These are phyloP conservation scores for Oligia fasciuncula DNA, from an alignment of 2,888 invertebrate genomes.

Conservation along the genomic window DNA sequence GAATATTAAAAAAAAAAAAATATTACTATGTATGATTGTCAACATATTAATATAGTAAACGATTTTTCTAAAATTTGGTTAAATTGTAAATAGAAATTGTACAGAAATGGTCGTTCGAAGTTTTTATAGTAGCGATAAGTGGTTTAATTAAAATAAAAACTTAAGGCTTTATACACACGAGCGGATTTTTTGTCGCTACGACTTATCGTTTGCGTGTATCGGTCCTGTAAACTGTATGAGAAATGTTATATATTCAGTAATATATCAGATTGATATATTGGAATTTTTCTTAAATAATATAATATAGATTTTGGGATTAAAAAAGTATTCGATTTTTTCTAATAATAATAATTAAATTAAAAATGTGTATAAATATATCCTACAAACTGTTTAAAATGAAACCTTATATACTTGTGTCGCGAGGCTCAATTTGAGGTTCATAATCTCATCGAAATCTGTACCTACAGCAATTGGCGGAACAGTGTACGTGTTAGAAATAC, in stretches of 20 bases:
- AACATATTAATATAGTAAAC: not conserved
- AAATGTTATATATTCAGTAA: constrained; percentile 45
- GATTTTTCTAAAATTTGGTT: constrained; percentile 32
- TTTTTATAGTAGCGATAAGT: constrained; percentile 54
- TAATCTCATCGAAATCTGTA: constrained; percentile 7
- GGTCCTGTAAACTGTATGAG: constrained; percentile 26
- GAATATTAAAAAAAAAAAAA: not conserved
- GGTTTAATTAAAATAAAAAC: constrained; percentile 41
- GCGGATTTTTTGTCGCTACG: constrained; percentile 55
- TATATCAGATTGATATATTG: constrained; percentile 57
- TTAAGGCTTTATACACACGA: constrained; percentile 51
- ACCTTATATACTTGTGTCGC: constrained; percentile 14
- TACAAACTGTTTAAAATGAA: constrained; percentile 41
- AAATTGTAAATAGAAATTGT: constrained; percentile 60
- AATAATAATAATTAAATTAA: constrained; percentile 57
- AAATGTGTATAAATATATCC: constrained; percentile 53
- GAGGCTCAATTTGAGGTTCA: constrained; percentile 30
- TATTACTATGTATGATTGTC: not conserved
- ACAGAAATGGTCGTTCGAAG: constrained; percentile 56
- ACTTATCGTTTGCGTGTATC: constrained; percentile 47
- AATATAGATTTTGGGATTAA: constrained; percentile 61
- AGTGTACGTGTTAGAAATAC: not conserved
- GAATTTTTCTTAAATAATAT: constrained; percentile 48
- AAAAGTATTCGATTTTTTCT: constrained; percentile 61
- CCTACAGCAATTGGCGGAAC: constrained; percentile 11